Conservation (phyloP, 2,797 vertebrate genomes). For the Protosalanx chinensis region DNA sequence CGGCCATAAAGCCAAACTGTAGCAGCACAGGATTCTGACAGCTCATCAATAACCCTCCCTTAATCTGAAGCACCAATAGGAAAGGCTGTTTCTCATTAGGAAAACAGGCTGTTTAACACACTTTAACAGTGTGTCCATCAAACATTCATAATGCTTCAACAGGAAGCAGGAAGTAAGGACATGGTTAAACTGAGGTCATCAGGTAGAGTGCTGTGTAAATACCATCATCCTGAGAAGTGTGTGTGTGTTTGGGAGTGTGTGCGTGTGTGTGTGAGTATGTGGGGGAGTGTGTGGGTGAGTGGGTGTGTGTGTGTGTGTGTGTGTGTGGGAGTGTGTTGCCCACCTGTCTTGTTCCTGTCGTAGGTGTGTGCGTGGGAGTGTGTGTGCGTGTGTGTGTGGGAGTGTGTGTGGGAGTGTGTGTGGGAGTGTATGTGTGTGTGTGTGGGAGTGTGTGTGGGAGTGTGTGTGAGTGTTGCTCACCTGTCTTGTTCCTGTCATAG, state of each 20-base stretch:
- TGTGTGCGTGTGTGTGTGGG: neutral
- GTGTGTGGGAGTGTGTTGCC: neutral
- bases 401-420: neutral
- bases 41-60: neutral
- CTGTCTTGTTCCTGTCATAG: too few species aligned
- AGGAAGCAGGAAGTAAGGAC: neutral
- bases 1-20: too few species aligned
- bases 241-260: neutral
- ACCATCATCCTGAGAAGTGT: neutral
- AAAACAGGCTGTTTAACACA: neutral
- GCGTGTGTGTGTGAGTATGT: neutral
- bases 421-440: neutral
- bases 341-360: too few species aligned
- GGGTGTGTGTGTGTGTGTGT: neutral
- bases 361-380: neutral
- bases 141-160: neutral
- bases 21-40: neutral
- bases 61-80: neutral
- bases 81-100: neutral
- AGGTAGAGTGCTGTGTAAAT: neutral
- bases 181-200: neutral
- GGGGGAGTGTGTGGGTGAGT: too few species aligned
- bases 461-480: too few species aligned
- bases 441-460: neutral
- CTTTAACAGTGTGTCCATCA: neutral